A percentile compares a stretch with the other conserved stretches of the same genome.
Evolutionary conservation across 2,888 invertebrate genomes (phyloP).

Genomic region (Phasia obesa): DNA sequence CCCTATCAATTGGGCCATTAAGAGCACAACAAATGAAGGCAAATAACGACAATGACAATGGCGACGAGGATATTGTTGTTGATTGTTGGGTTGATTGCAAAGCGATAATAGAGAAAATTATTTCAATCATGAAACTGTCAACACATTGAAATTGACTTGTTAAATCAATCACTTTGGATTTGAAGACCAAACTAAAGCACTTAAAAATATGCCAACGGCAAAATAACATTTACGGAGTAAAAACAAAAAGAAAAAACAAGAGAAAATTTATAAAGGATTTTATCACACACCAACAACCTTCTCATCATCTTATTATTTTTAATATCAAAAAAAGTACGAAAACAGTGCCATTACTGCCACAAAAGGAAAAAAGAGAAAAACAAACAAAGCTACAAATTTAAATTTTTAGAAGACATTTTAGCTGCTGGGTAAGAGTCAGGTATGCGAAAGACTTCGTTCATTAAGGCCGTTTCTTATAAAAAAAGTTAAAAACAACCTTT

Average conservation of each 20-base stretch:
- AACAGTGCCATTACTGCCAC: not conserved
- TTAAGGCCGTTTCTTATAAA: no score
- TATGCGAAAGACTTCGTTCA: not conserved
- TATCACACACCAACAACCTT: conserved; percentile 13
- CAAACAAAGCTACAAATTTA: conserved; percentile 5
- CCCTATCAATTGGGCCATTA: conserved; percentile 57
- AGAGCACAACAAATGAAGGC: conserved; percentile 57
- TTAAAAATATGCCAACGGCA: conserved; percentile 67
- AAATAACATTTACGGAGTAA: conserved; percentile 54
- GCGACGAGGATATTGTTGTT: conserved; percentile 41
- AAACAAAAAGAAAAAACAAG: conserved; percentile 22
- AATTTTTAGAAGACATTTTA: conserved; percentile 14
- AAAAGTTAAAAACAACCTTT: no score
- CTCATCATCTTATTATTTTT: not conserved
- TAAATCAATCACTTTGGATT: conserved; percentile 71
- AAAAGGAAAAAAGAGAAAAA: not conserved
- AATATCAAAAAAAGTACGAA: not conserved
- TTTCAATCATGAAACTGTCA: conserved; percentile 73
- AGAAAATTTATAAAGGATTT: conserved; percentile 21
- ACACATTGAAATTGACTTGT: conserved; percentile 71
- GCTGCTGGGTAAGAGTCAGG: not conserved
- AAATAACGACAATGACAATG: conserved; percentile 62
- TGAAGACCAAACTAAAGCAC: conserved; percentile 64
- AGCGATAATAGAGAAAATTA: conserved; percentile 71
- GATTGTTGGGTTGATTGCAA: conserved; percentile 58